phyloP scores from a whole-genome alignment of 1,140 invertebrate genomes.

The Neodiprion virginianus region DNA sequence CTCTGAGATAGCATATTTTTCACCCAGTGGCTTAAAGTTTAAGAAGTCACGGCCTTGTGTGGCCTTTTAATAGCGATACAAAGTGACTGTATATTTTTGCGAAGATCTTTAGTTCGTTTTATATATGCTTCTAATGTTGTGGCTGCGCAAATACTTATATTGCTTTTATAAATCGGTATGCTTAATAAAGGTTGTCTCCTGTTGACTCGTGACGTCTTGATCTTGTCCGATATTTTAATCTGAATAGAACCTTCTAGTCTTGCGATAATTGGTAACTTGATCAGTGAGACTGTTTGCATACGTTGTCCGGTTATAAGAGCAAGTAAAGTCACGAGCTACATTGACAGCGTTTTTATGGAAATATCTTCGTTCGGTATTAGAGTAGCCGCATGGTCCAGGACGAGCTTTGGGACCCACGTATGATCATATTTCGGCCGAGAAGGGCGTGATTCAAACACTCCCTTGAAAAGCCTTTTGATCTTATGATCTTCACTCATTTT shows the following conservation, averaged over 20 bases:
- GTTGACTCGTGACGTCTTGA: slow-evolving; percentile 2
- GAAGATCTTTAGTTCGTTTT: slow-evolving; percentile 9
- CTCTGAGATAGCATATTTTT: background rate
- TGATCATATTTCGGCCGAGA: slow-evolving; percentile 29
- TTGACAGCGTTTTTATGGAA: slow-evolving; percentile 26
- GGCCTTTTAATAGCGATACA: slow-evolving; percentile 19
- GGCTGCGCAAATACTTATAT: slow-evolving; percentile 19
- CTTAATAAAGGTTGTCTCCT: background rate
- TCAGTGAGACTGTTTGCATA: slow-evolving; percentile 10
- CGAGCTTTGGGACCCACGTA: slow-evolving; percentile 36
- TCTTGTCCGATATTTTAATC: background rate
- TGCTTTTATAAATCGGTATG: background rate
- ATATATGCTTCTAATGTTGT: slow-evolving; percentile 18
- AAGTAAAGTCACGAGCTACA: slow-evolving; percentile 31
- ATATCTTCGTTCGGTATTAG: slow-evolving; percentile 16
- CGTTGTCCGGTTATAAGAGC: slow-evolving; percentile 31
- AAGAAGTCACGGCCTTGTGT: slow-evolving; percentile 1
- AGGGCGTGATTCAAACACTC: slow-evolving; percentile 29
- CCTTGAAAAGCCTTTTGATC: slow-evolving; percentile 28
- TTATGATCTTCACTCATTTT: slow-evolving; percentile 21
- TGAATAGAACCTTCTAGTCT: background rate
- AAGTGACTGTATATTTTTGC: background rate
- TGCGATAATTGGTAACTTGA: background rate
- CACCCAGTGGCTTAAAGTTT: slow-evolving; percentile 18
- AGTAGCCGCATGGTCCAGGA: slow-evolving; percentile 27